Conservation (phyloP, 2,888 invertebrate species). For the Lordiphosa fenestrarum region DNA sequence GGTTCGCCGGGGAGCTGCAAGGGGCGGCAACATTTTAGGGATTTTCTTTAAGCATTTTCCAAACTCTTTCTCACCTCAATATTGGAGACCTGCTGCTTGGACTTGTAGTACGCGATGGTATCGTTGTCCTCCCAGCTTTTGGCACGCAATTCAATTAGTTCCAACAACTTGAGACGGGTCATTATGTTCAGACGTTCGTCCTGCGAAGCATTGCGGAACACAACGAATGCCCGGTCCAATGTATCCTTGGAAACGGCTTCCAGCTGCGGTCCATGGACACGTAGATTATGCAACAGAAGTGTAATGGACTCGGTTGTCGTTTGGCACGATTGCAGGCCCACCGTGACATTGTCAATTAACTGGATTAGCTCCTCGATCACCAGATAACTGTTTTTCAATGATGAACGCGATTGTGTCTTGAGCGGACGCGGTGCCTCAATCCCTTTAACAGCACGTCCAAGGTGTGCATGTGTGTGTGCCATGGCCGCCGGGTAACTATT, state of each 20-base stretch:
- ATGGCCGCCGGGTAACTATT: slow-evolving; percentile 48
- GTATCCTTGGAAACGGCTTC: slow-evolving; percentile 92
- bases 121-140: slow-evolving; percentile 94
- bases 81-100: slow-evolving; percentile 83
- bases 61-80: slow-evolving; percentile 79
- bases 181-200: slow-evolving; percentile 92
- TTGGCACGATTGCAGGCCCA: slow-evolving; percentile 86
- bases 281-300: slow-evolving; percentile 89
- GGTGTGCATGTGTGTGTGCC: slow-evolving; percentile 84
- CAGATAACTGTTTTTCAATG: slow-evolving; percentile 78
- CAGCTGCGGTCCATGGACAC: slow-evolving; percentile 89
- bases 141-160: slow-evolving; percentile 95
- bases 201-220: slow-evolving; percentile 93
- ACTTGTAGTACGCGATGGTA: slow-evolving; percentile 91
- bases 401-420: slow-evolving; percentile 83
- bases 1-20: slow-evolving; percentile 62
- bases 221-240: slow-evolving; percentile 90
- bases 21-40: background rate
- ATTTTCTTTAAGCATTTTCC: no score
- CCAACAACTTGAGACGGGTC: slow-evolving; percentile 92
- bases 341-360: slow-evolving; percentile 90
- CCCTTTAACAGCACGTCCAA: slow-evolving; percentile 87
- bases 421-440: slow-evolving; percentile 88
- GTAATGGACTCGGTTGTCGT: slow-evolving; percentile 88
- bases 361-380: slow-evolving; percentile 90